These are phyloP conservation scores for Varecia variegata DNA, from an alignment of 2,797 vertebrate species.

Conservation along the genomic window DNA sequence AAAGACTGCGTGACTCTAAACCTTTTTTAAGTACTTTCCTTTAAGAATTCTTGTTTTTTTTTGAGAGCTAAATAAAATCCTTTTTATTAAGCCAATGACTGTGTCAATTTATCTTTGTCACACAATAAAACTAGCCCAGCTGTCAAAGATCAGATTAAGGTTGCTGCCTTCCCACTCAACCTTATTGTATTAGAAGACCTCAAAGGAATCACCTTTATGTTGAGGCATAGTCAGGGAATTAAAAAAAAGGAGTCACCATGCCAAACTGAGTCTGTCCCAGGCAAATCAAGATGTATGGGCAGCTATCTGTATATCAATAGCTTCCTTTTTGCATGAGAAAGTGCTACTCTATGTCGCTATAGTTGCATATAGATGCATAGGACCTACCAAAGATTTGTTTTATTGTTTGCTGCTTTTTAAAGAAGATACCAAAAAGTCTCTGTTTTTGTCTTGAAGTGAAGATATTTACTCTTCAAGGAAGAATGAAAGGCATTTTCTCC, in stretches of 20 bases:
- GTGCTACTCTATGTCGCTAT: background rate
- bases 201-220: background rate
- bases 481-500: background rate
- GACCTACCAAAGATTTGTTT: background rate
- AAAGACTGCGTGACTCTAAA: background rate
- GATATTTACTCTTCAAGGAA: background rate
- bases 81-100: too few relatives aligned
- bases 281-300: background rate
- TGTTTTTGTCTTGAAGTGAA: background rate
- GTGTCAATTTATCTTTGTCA: background rate
- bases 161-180: background rate
- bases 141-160: too few relatives aligned
- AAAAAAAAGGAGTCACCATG: background rate
- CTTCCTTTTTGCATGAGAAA: background rate
- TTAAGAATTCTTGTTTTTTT: background rate
- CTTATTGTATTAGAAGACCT: background rate
- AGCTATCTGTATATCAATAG: background rate
- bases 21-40: background rate
- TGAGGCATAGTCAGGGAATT: background rate
- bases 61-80: too few relatives aligned
- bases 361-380: background rate
- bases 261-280: background rate
- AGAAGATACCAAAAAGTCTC: background rate
- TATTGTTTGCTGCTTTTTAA: background rate
- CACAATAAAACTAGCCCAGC: too few relatives aligned